A percentile compares a stretch with the other conserved stretches of the same genome.
Evolutionary conservation across 2,888 invertebrate species (phyloP).

Genomic region (Tetragonula carbonaria): DNA sequence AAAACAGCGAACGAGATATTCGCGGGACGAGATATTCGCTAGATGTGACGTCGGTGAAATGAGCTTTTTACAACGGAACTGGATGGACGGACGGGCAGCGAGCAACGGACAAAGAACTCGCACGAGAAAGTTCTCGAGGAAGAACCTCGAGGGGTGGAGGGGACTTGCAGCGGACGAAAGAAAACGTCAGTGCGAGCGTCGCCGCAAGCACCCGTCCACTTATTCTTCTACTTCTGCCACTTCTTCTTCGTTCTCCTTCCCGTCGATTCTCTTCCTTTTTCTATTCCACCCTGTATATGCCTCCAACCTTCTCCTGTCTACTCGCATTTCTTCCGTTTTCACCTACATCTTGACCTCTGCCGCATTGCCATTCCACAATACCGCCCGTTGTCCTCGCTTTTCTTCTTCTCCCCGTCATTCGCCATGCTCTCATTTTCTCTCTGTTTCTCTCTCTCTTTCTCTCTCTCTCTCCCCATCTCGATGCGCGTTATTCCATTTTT

Average conservation of each 20-base stretch:
- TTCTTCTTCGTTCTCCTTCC: background rate
- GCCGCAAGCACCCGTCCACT: conserved; percentile 17
- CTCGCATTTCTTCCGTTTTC: conserved; percentile 42
- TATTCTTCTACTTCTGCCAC: conserved; percentile 5
- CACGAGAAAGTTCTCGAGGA: conserved; percentile 34
- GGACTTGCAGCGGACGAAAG: conserved; percentile 41
- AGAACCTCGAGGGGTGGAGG: background rate
- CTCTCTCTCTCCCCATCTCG: background rate
- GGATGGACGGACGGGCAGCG: conserved; percentile 47
- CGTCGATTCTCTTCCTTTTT: too few species aligned
- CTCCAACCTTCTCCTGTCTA: background rate
- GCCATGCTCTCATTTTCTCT: background rate
- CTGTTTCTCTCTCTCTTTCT: background rate
- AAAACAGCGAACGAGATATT: conserved; percentile 40
- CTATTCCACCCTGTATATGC: too few species aligned
- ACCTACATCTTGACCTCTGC: conserved; percentile 38
- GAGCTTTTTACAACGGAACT: conserved; percentile 60
- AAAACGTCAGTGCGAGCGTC: conserved; percentile 45
- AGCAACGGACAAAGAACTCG: conserved; percentile 36
- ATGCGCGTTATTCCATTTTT: conserved; percentile 18
- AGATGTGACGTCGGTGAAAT: conserved; percentile 58
- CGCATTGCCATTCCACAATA: conserved; percentile 10
- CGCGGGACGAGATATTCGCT: conserved; percentile 36
- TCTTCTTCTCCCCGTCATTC: conserved; percentile 12
- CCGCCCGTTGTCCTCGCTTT: conserved; percentile 4